phyloP scores from a whole-genome alignment of 1,140 invertebrate species.

The Sesamia nonagrioides region DNA sequence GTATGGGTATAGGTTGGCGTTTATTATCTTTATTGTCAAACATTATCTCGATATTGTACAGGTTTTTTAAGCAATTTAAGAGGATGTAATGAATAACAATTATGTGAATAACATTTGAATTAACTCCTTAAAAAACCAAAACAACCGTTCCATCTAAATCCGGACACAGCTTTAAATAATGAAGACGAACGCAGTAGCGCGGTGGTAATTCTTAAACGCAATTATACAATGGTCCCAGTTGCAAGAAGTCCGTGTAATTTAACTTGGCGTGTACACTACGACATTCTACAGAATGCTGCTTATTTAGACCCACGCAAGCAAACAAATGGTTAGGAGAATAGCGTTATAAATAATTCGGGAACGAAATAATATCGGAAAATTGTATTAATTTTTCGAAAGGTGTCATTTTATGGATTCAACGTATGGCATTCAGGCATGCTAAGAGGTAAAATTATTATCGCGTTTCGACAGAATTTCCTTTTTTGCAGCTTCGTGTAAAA shows the following conservation, averaged over 20 bases:
- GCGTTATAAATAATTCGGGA: slow-evolving; percentile 18
- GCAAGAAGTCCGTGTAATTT: slow-evolving; percentile 31
- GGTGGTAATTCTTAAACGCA: slow-evolving; percentile 36
- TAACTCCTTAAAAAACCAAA: background rate
- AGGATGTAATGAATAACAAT: too few species aligned
- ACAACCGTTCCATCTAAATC: background rate
- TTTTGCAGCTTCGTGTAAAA: too few species aligned
- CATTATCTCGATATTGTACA: too few species aligned
- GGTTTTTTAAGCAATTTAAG: too few species aligned
- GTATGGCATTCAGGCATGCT: too few species aligned
- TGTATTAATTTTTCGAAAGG: background rate
- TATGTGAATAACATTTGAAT: background rate
- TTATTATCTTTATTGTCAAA: too few species aligned
- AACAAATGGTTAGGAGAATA: slow-evolving; percentile 17
- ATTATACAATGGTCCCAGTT: slow-evolving; percentile 43
- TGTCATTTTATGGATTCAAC: background rate
- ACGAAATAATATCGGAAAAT: slow-evolving; percentile 8
- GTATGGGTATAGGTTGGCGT: too few species aligned
- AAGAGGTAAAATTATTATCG: too few species aligned
- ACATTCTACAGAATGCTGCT: slow-evolving; percentile 14
- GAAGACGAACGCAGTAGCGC: slow-evolving; percentile 18
- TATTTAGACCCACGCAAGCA: slow-evolving; percentile 15
- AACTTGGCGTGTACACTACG: slow-evolving; percentile 4
- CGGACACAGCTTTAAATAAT: background rate
- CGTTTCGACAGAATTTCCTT: too few species aligned